A percentile compares a stretch with the other conserved stretches of the same genome.
Conservation (phyloP, 2,113 vertebrate species). For the Mobula birostris region DNA sequence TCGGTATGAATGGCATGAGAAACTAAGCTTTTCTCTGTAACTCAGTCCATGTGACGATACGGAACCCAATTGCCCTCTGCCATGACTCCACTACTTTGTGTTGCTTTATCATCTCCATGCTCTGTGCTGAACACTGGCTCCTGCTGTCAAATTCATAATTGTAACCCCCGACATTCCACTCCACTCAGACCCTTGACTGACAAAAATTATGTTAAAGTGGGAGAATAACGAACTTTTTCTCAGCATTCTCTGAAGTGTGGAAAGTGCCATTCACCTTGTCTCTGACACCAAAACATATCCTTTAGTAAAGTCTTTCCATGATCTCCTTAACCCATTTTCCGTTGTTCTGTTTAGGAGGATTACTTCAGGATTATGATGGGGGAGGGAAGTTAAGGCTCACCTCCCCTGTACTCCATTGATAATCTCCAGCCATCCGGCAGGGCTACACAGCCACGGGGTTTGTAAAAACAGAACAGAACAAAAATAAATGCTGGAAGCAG, state of each 20-base stretch:
- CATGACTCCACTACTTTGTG: too few species aligned
- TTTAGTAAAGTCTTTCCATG: slow-evolving; percentile 13
- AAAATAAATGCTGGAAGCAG: background rate
- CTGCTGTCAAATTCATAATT: background rate
- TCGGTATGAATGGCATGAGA: too few species aligned
- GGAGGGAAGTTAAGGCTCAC: background rate
- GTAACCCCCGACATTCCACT: background rate
- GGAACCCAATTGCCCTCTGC: too few species aligned
- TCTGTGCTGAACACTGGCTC: background rate
- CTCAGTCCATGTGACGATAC: too few species aligned
- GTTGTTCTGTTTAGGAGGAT: slow-evolving; percentile 25
- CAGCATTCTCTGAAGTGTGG: too few species aligned
- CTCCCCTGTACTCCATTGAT: background rate
- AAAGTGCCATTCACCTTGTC: background rate
- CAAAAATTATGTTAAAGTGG: too few species aligned
- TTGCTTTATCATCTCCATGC: too few species aligned
- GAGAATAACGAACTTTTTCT: background rate
- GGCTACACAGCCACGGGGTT: background rate
- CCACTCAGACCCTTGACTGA: background rate
- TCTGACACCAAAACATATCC: background rate
- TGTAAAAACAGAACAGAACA: background rate
- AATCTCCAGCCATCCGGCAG: background rate
- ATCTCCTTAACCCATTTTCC: slow-evolving; percentile 26
- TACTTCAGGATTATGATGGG: background rate
- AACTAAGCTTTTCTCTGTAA: too few species aligned